Conservation (phyloP, 2,797 vertebrate genomes). For the Mareca strepera region DNA sequence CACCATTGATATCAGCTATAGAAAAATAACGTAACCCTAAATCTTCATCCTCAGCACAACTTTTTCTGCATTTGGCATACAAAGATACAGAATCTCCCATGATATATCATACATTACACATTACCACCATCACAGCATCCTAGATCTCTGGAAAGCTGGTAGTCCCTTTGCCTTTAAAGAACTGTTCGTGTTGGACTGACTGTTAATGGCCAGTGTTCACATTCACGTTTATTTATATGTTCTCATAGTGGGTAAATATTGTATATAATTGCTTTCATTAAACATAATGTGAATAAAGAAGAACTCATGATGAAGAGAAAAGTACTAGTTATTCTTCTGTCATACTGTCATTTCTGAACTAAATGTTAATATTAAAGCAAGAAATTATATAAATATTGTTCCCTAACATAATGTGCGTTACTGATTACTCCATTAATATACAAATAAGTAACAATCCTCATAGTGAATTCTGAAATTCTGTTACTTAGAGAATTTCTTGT, state of each 20-base stretch:
- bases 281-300: background rate
- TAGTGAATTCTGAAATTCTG: background rate
- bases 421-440: background rate
- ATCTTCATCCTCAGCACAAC: background rate
- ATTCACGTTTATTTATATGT: background rate
- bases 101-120: background rate
- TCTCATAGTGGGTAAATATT: background rate
- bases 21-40: background rate
- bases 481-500: background rate
- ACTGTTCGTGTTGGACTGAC: background rate
- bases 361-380: background rate
- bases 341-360: background rate
- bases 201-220: background rate
- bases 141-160: background rate
- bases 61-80: background rate
- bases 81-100: background rate
- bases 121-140: background rate
- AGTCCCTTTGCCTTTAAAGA: background rate
- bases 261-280: background rate
- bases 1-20: background rate
- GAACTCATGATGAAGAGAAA: background rate
- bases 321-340: background rate
- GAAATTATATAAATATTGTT: background rate
- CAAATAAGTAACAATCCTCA: background rate
- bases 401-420: background rate